These are phyloP conservation scores for Echinarachnius parma DNA, from an alignment of 53 echinoderm and acorn worm genomes.

Conservation along the genomic window DNA sequence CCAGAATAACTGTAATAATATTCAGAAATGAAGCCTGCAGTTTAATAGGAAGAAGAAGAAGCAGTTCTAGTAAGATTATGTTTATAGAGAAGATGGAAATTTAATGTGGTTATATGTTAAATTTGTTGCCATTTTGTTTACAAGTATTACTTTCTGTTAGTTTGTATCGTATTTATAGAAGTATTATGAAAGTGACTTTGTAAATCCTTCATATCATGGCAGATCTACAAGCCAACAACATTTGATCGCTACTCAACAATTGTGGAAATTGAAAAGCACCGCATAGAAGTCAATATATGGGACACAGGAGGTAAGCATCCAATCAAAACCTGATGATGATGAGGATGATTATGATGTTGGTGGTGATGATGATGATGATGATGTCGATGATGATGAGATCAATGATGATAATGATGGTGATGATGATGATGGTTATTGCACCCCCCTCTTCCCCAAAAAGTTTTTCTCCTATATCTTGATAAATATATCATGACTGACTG, in stretches of 20 bases:
- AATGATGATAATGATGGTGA: neutral
- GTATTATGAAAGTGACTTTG: neutral
- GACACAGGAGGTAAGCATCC: constrained; percentile 97
- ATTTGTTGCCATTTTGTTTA: too few species aligned
- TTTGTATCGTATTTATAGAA: too few species aligned
- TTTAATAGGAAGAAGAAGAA: too few species aligned
- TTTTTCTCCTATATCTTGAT: too few species aligned
- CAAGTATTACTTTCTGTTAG: too few species aligned
- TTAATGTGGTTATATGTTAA: too few species aligned
- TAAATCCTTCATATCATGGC: neutral
- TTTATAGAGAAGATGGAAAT: too few species aligned
- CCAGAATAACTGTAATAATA: too few species aligned
- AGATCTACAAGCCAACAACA: constrained; percentile 89
- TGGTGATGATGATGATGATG: neutral
- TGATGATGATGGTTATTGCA: constrained; percentile 8
- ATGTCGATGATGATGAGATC: neutral
- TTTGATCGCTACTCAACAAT: constrained; percentile 81
- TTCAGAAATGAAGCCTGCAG: too few species aligned
- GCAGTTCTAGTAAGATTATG: too few species aligned
- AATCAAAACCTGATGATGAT: neutral
- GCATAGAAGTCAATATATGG: constrained; percentile 76
- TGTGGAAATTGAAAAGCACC: constrained; percentile 75
- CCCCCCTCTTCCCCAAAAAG: too few species aligned
- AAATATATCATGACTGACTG: too few species aligned
- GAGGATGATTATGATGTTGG: neutral